Percentiles rank a stretch among this genome's conserved stretches.
phyloP scores from a whole-genome alignment of 2,888 invertebrate genomes.

The Drosophila koepferae region DNA sequence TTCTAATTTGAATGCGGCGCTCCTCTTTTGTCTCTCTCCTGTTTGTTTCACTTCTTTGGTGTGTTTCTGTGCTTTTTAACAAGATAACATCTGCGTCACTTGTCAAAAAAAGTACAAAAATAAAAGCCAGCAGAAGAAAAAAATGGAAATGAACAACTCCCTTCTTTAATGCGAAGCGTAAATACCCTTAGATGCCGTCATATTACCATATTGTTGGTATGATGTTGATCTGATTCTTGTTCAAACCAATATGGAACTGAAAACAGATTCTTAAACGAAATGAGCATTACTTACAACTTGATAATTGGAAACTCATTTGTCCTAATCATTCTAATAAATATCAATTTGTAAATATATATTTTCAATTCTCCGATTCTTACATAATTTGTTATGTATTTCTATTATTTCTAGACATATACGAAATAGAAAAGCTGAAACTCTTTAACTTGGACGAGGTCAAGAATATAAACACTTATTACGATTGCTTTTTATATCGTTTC shows the following conservation, averaged over 20 bases:
- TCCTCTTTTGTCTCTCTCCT: constrained; percentile 42
- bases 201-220: too few relatives aligned
- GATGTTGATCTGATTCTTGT: neutral
- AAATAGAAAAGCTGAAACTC: too few relatives aligned
- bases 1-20: constrained; percentile 66
- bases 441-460: neutral
- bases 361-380: too few relatives aligned
- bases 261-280: neutral
- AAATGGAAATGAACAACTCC: neutral
- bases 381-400: too few relatives aligned
- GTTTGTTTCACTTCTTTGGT: constrained; percentile 55
- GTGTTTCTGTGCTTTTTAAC: constrained; percentile 70
- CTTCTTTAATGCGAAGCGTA: neutral
- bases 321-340: too few relatives aligned
- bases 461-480: neutral
- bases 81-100: constrained; percentile 75
- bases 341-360: too few relatives aligned
- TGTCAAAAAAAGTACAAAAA: constrained; percentile 48
- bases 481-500: neutral
- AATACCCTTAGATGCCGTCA: neutral
- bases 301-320: too few relatives aligned
- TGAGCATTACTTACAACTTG: too few relatives aligned
- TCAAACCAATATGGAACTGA: neutral
- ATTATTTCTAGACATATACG: too few relatives aligned
- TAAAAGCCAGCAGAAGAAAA: neutral